Base-by-base conservation (phyloP, 1,140 invertebrate species). In the Calosoma granatense region DNA sequence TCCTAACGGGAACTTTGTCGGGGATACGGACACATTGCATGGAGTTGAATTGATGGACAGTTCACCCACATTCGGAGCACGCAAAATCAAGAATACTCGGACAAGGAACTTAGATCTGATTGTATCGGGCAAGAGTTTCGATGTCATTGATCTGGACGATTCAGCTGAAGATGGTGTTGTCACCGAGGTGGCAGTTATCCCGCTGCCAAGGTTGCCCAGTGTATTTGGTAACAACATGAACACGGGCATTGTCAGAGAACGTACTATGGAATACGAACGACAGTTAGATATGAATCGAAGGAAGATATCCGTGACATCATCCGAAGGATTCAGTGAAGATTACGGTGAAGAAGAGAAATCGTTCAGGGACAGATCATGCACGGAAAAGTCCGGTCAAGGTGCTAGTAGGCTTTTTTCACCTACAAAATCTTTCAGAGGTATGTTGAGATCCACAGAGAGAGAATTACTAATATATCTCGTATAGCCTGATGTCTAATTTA, bases 91-190 rank as follows among this genome's bases (percentile, higher is more conserved):
- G 15, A 65, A 72, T 9, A 69, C 66, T 1, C 75, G 78, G 60
- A 73, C 76, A 0, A 67, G 81, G 21, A 78, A 78, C 54, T 63
- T 83, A 0, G 74, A 78, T 57, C 78, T 82, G 72, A 74, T 82
- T 0, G 73, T 80, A 23, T 78, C 68, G 30, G 77, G 78, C 0
- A 74, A 78, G 11, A 81, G 74, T 3, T 84, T 83, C 59, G 80
- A 82, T 57, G 79, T 82, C 0, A 65, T 78, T 0, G 81, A 83
- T 57, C 68, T 80, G 0, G 73, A 80, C 21, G 81, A 82, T 59
- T 75, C 77, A 20, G 56, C 60, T 4, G 64, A 66, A 47, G 75
- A 75, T 1, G 74, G 72, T 14, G 78, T 77, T 1, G 77, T 80
- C 1, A 78, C 76, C 0, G 77, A 81, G 19, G 79, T 80, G 47